These are phyloP conservation scores for Lepidocyrtoides sp. DNA, from an alignment of 2,888 invertebrate species.

Conservation along the genomic window DNA sequence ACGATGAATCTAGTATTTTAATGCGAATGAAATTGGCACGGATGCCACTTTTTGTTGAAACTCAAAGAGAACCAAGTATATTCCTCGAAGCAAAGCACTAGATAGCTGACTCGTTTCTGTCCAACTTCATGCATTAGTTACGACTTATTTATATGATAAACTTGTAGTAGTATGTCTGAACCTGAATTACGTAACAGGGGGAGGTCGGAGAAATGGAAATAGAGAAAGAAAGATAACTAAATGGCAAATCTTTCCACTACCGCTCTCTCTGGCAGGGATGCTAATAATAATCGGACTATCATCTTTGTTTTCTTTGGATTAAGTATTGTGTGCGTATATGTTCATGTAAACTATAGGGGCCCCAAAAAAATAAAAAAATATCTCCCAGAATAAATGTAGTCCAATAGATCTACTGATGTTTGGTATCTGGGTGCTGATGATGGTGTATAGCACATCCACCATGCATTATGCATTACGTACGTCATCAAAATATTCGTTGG, in stretches of 20 bases:
- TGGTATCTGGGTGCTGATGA: neutral
- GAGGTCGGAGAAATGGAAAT: no score
- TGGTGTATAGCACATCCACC: neutral
- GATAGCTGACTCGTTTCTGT: neutral
- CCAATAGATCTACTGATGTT: neutral
- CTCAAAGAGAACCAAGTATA: constrained; percentile 15
- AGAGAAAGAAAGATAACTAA: constrained; percentile 4
- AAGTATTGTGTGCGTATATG: neutral
- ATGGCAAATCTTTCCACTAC: neutral
- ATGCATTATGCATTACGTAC: constrained; percentile 58
- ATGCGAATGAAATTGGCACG: constrained; percentile 65
- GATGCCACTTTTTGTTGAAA: constrained; percentile 51
- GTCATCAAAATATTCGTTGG: constrained; percentile 62
- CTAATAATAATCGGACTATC: constrained; percentile 18
- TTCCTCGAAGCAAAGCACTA: neutral
- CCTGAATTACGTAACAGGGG: neutral
- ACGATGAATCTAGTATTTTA: constrained; percentile 36
- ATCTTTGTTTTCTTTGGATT: constrained; percentile 38
- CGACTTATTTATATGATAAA: constrained; percentile 28
- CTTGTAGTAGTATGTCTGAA: neutral
- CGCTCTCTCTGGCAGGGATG: neutral
- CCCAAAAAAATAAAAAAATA: no score
- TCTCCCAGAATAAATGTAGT: neutral
- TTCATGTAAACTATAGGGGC: neutral
- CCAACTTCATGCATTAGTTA: neutral